Evolutionary conservation across 2,888 invertebrate species (phyloP), one percentile per base, ranked within the genome.

Genomic region (Bellardia bayeri): DNA sequence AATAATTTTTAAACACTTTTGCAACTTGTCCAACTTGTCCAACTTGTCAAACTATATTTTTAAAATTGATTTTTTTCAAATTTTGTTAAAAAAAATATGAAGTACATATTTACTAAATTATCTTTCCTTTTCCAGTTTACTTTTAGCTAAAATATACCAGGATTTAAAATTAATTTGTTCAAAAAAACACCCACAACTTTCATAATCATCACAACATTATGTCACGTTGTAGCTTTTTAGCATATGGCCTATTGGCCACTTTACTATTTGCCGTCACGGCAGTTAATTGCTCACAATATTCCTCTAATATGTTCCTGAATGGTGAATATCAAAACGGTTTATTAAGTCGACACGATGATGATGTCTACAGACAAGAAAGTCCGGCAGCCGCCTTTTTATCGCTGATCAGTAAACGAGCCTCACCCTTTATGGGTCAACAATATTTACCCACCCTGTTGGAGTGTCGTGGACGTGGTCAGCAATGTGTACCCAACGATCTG

Each of bases 261-360:
- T 61, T 90, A 40, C 82, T 85, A 61, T 88, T 72, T 74, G 84
- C 87, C 45, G 72, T 58, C 14, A 76, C 71, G 30, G 81, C 76
- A 64, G 88, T 79, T 7, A 76, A 81, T 37, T 87, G 81, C 49
- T 88, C 90, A 72, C 91, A 91, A 85, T 92, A 92, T 49, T 88
- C 90, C 58, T 89, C 89, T 37, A 93, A 93, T 86, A 92, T 93
- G 90, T 93, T 93, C 89, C 92, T 93, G 54, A 91, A 91, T 76
- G 93, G 93, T n/a, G 90, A 92, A 83, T 93, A 93, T 58, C 91
- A 92, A 80, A 92, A 92, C 81, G 90, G 90, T 40, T 90, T 92
- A 49, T 90, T 90, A 61, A 90, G 89, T 56, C 89, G 90, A 45
- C 90, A 88, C 51, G 92, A 91, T 40, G 89, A 91, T 49, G 89